These are phyloP conservation scores for Agrochola circellaris DNA, from an alignment of 2,888 invertebrate species.

Conservation along the genomic window DNA sequence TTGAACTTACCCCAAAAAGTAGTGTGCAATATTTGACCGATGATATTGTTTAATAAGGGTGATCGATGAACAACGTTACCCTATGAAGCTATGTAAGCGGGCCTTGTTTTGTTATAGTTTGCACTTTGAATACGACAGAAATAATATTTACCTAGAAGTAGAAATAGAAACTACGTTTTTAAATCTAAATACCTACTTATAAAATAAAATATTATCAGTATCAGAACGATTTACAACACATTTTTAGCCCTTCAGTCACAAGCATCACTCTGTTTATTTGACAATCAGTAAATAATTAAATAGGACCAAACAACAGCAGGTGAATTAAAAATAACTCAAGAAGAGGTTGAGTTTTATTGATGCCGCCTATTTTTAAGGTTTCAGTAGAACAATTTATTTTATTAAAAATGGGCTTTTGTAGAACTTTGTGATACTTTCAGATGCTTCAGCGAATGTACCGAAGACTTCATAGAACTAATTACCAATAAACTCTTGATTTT, in stretches of 20 bases:
- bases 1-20: conserved; percentile 38
- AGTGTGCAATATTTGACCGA: conserved; percentile 30
- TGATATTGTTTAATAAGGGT: conserved; percentile 21
- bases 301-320: not conserved
- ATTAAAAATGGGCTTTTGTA: not conserved
- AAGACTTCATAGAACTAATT: no score
- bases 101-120: not conserved
- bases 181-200: not conserved
- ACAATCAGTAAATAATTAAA: not conserved
- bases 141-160: not conserved
- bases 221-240: not conserved
- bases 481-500: not conserved
- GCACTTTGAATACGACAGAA: not conserved
- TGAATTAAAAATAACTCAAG: not conserved
- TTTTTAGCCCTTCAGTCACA: not conserved
- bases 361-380: conserved; percentile 18
- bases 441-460: not conserved
- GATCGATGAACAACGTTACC: conserved; percentile 1
- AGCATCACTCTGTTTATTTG: not conserved
- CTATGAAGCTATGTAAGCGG: not conserved
- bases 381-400: not conserved
- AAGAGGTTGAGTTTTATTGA: not conserved
- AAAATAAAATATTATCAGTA: not conserved
- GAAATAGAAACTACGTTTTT: not conserved
- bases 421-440: conserved; percentile 6